Conservation (phyloP, 2,797 vertebrate species). For the Orestias chungarensis region DNA sequence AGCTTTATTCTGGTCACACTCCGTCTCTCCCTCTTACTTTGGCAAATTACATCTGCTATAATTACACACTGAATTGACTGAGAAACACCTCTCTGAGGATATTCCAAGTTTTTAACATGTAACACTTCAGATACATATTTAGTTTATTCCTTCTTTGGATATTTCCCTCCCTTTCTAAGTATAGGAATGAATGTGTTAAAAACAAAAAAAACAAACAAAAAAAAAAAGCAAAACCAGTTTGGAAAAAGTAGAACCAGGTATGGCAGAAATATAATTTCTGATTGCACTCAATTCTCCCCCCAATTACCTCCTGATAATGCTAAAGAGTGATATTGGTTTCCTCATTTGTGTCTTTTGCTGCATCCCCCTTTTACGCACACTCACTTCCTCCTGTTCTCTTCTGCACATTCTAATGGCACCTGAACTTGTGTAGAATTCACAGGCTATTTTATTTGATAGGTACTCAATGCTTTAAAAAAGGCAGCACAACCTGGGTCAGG, state of each 20-base stretch:
- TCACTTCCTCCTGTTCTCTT: slow-evolving; percentile 8
- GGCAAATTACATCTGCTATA: slow-evolving; percentile 65
- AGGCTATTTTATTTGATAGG: slow-evolving; percentile 47
- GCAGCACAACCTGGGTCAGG: slow-evolving; percentile 35
- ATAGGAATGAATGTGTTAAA: slow-evolving; percentile 4
- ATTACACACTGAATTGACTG: slow-evolving; percentile 53
- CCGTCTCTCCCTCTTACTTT: slow-evolving; percentile 51
- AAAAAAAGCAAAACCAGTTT: no score
- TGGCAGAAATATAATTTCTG: slow-evolving; percentile 60
- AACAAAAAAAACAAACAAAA: no score
- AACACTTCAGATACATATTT: slow-evolving; percentile 66
- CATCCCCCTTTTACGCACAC: neutral
- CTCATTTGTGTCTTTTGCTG: slow-evolving; percentile 12
- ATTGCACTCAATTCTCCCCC: slow-evolving; percentile 56
- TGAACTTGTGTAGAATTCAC: slow-evolving; percentile 22
- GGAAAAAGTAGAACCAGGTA: slow-evolving; percentile 36
- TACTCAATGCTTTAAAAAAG: slow-evolving; percentile 46
- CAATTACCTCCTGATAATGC: slow-evolving; percentile 73
- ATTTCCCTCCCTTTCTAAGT: slow-evolving; percentile 17
- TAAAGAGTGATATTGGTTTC: slow-evolving; percentile 65
- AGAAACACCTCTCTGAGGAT: slow-evolving; percentile 53
- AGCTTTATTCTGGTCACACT: slow-evolving; percentile 51
- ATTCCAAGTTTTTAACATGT: slow-evolving; percentile 50
- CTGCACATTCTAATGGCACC: slow-evolving; percentile 17
- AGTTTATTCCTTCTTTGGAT: slow-evolving; percentile 37